A percentile compares a stretch with the other conserved stretches of the same genome.
Evolutionary conservation across 2,888 invertebrate genomes (phyloP).

Genomic region (Anaspis maculata): DNA sequence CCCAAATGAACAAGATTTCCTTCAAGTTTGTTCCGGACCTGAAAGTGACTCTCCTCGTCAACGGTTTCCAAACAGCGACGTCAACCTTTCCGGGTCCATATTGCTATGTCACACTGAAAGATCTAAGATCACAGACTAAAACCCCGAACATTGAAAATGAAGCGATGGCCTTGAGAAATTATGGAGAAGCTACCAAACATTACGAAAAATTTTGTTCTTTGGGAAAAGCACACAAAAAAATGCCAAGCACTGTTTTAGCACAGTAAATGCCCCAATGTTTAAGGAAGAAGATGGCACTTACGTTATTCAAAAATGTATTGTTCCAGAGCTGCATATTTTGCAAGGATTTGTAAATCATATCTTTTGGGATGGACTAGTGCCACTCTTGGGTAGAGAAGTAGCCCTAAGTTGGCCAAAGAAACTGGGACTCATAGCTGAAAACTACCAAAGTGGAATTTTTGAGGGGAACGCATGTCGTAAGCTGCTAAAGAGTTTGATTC

Average conservation of each 20-base stretch:
- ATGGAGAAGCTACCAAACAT: neutral
- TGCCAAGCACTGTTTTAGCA: neutral
- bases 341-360: slow-evolving; percentile 2
- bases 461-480: slow-evolving; percentile 2
- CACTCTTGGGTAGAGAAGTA: neutral
- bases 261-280: neutral
- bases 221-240: neutral
- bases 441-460: slow-evolving; percentile 1
- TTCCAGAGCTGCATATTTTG: slow-evolving; percentile 1
- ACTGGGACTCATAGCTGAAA: slow-evolving; percentile 1
- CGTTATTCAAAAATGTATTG: neutral
- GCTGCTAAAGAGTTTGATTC: slow-evolving; percentile 1
- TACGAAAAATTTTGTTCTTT: neutral
- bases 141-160: too few species aligned
- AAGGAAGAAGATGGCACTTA: neutral
- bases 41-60: neutral
- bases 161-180: neutral
- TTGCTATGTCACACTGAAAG: neutral
- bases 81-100: neutral
- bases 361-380: slow-evolving; percentile 1
- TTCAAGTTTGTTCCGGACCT: neutral
- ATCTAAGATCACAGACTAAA: too few species aligned
- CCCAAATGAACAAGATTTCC: neutral
- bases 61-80: neutral
- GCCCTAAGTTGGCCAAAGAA: slow-evolving; percentile 1